Percentiles rank a stretch among this genome's conserved stretches.
These are phyloP conservation scores for Coenonympha arcania DNA, from an alignment of 2,888 invertebrate species.

Conservation along the genomic window DNA sequence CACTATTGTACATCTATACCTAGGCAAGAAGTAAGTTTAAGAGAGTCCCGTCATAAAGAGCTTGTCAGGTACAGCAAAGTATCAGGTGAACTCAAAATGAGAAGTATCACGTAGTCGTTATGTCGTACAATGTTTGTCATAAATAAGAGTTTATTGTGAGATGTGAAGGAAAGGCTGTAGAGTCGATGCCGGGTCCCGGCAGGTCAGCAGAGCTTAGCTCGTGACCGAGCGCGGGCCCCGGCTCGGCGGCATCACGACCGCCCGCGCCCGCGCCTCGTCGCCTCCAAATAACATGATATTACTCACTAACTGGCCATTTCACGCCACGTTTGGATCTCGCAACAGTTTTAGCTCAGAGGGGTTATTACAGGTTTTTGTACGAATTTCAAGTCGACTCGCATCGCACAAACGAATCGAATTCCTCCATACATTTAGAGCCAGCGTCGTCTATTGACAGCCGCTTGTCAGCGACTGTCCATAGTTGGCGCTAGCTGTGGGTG, in stretches of 20 bases:
- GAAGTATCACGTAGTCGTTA: slow-evolving; percentile 29
- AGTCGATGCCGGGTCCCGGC: slow-evolving; percentile 33
- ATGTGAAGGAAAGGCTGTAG: slow-evolving; percentile 38
- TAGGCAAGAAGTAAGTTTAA: too few relatives aligned
- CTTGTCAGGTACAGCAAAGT: background rate
- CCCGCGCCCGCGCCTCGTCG: slow-evolving; percentile 59
- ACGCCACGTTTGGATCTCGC: slow-evolving; percentile 53
- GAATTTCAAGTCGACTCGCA: too few relatives aligned
- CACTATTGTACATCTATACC: too few relatives aligned
- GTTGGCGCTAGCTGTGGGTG: too few relatives aligned
- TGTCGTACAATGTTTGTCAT: slow-evolving; percentile 32
- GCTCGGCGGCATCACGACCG: slow-evolving; percentile 56
- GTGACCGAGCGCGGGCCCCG: slow-evolving; percentile 57
- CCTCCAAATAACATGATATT: slow-evolving; percentile 69
- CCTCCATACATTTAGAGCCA: too few relatives aligned
- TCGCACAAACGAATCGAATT: too few relatives aligned
- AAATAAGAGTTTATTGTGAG: slow-evolving; percentile 30
- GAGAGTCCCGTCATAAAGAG: background rate
- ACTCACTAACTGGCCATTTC: slow-evolving; percentile 71
- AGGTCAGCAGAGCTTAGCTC: slow-evolving; percentile 69
- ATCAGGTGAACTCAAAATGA: slow-evolving; percentile 12
- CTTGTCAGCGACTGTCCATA: too few relatives aligned
- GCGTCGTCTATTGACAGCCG: too few relatives aligned
- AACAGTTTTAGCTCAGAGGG: slow-evolving; percentile 42
- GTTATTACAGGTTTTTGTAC: too few relatives aligned